Conservation (phyloP, 1,140 invertebrate species). For the Maconellicoccus hirsutus region DNA sequence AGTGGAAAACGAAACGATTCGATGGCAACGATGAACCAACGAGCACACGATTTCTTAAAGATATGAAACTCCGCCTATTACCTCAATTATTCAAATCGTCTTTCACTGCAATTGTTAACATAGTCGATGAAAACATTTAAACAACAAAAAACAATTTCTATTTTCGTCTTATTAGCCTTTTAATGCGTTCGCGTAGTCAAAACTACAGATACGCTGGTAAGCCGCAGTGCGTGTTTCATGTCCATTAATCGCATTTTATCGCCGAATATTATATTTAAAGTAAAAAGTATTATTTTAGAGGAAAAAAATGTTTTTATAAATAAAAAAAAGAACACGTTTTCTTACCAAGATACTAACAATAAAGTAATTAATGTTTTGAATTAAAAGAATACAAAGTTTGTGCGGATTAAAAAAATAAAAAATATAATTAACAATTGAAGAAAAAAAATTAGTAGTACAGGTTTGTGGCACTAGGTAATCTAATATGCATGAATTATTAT, state of each 20-base stretch:
- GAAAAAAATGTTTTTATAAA: too few species aligned
- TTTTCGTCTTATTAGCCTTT: neutral
- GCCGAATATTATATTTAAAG: neutral
- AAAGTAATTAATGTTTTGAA: slow-evolving; percentile 10
- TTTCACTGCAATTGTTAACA: slow-evolving; percentile 2
- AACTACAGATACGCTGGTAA: neutral
- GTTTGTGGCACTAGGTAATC: neutral
- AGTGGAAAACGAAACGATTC: neutral
- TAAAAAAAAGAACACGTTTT: neutral
- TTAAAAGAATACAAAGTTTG: neutral
- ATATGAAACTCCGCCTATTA: neutral
- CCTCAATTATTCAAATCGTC: neutral
- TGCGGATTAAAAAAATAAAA: neutral
- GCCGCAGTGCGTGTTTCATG: neutral
- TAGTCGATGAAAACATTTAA: neutral
- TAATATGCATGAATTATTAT: neutral
- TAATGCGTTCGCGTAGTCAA: neutral
- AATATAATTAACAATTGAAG: slow-evolving; percentile 6
- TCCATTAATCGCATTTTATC: neutral
- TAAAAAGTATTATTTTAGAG: too few species aligned
- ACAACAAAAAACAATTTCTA: neutral
- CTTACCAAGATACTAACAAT: neutral
- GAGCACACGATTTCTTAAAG: neutral
- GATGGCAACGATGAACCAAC: neutral
- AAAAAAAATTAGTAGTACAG: neutral